Conservation (phyloP, 2,797 vertebrate species). For the Crossoptilon crossoptilon region DNA sequence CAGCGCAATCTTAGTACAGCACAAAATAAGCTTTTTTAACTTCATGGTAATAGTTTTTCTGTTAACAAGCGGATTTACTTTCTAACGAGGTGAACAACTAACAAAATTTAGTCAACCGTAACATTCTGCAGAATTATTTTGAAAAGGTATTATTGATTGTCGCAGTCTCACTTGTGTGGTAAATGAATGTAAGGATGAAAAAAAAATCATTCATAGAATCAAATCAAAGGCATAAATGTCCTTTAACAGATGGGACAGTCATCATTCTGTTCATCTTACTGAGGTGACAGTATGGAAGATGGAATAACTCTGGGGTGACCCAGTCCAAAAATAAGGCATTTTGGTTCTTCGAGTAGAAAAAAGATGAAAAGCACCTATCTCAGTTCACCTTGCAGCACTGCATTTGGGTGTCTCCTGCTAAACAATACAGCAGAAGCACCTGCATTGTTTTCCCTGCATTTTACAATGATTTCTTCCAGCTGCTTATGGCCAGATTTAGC, state of each 20-base stretch:
- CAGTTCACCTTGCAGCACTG: neutral
- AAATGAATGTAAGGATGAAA: neutral
- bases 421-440: neutral
- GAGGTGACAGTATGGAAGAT: neutral
- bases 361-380: accelerated
- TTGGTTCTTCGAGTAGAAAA: neutral
- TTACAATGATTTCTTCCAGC: neutral
- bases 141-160: neutral
- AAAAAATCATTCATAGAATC: neutral
- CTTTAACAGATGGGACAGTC: neutral
- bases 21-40: neutral
- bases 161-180: neutral
- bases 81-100: neutral
- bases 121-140: neutral
- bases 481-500: neutral
- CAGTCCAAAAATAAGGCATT: neutral
- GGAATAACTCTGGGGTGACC: neutral
- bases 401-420: neutral
- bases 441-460: neutral
- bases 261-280: neutral
- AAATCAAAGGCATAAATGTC: neutral
- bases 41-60: neutral
- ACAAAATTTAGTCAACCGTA: neutral
- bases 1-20: neutral
- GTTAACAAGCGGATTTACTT: neutral